Base-by-base conservation (phyloP, 2,888 invertebrate species). In the Spatulosminthurus flaviceps region DNA sequence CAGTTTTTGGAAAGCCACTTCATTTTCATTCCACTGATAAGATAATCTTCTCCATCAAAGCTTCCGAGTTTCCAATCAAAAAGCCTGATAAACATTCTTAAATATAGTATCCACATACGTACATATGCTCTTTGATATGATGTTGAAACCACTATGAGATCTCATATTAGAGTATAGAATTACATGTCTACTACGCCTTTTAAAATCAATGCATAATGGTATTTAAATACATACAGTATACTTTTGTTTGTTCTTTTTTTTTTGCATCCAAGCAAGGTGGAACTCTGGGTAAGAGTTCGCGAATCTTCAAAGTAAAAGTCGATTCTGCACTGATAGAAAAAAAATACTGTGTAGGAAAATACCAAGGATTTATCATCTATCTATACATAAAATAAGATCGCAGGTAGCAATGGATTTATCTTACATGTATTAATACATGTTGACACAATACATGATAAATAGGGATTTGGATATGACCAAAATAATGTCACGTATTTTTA, bases 191-290 rank as follows among this genome's bases (percentile, higher is more conserved):
- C n/a, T n/a, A n/a, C n/a, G n/a, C n/a, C n/a, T n/a, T n/a, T n/a
- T n/a, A n/a, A n/a, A 19, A 16, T 51, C 51, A 51, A 19, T n/a
- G n/a, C n/a, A n/a, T 51, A 51, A 51, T 19, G 5, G 4, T 51
- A 51, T 51, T 51, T 51, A 51, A 51, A 51, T 51, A n/a, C 51
- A 51, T 51, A 51, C 51, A 51, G n/a, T n/a, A 5, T 19, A 4
- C 51, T 34, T 34, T 2, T 51, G n/a, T 51, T 51, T 51, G 51
- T 51, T 51, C 16, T 5, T 51, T 51, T 19, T 51, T 51, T n/a
- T 51, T 13, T 51, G 51, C 51, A 51, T 51, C n/a, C n/a, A n/a
- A n/a, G 51, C 51, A 51, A 51, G 51, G 51, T 51, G 51, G 51
- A n/a, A n/a, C n/a, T n/a, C 51, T n/a, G n/a, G n/a, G 51, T 51